Percentiles rank a stretch among this genome's conserved stretches.
phyloP scores from a whole-genome alignment of 2,797 vertebrate species.

The Distichodus sexfasciatus region DNA sequence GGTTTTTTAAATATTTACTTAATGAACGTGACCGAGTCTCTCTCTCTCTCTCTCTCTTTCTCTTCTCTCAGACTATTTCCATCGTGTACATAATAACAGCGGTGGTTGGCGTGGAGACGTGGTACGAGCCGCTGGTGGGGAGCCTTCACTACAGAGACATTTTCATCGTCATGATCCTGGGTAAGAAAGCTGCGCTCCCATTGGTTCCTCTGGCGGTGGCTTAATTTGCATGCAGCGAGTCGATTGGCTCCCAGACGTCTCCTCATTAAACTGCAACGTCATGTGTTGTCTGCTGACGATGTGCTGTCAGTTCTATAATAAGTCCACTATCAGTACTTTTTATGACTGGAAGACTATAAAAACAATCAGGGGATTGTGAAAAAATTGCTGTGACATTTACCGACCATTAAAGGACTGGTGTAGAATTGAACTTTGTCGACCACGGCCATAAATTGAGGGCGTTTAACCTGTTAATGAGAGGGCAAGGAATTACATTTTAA shows the following conservation, averaged over 20 bases:
- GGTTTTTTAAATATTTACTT: no score
- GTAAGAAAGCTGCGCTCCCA: slow-evolving; percentile 73
- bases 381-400: no score
- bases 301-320: neutral
- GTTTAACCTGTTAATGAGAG: no score
- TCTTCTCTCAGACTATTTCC: slow-evolving; percentile 87
- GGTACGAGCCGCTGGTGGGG: slow-evolving; percentile 88
- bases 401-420: no score
- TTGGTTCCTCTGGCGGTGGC: neutral
- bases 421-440: no score
- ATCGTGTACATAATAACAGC: slow-evolving; percentile 94
- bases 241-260: neutral
- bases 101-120: slow-evolving; percentile 93
- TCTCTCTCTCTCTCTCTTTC: slow-evolving; percentile 40
- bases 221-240: neutral
- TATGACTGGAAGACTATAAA: neutral
- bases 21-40: slow-evolving; percentile 10
- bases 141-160: slow-evolving; percentile 93
- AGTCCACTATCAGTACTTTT: neutral
- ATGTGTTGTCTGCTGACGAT: neutral
- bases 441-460: no score
- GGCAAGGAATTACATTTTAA: no score
- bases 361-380: no score
- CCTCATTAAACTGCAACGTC: neutral
- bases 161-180: slow-evolving; percentile 93